A percentile compares a stretch with the other conserved stretches of the same genome.
Conservation (phyloP, 2,888 invertebrate species). For the Noctua janthina region DNA sequence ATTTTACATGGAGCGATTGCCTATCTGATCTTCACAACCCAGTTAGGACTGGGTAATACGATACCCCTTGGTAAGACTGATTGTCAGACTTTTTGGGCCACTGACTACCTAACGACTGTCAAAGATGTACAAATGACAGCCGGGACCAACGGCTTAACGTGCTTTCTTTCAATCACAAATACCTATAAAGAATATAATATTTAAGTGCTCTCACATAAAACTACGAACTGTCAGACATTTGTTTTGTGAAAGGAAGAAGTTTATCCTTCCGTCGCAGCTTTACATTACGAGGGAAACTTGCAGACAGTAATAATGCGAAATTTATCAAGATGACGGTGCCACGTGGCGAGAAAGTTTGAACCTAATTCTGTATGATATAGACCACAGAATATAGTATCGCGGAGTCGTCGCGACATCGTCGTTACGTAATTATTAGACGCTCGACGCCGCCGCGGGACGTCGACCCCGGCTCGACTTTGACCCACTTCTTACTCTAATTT, state of each 20-base stretch:
- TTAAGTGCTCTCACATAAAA: slow-evolving; percentile 63
- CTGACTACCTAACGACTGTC: not conserved
- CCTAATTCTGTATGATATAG: slow-evolving; percentile 63
- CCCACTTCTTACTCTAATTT: slow-evolving; percentile 89
- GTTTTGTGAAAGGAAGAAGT: slow-evolving; percentile 68
- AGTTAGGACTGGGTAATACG: not conserved
- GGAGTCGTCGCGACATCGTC: slow-evolving; percentile 78
- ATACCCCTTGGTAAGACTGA: not conserved
- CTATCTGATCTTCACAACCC: not conserved
- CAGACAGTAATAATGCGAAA: slow-evolving; percentile 71
- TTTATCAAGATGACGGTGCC: slow-evolving; percentile 66
- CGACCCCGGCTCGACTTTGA: slow-evolving; percentile 88
- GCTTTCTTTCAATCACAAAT: slow-evolving; percentile 61
- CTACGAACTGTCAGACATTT: slow-evolving; percentile 64
- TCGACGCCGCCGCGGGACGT: slow-evolving; percentile 78
- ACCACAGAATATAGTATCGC: slow-evolving; percentile 64
- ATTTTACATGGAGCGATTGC: not conserved
- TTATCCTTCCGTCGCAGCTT: slow-evolving; percentile 66
- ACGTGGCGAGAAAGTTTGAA: slow-evolving; percentile 64
- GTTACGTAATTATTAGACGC: slow-evolving; percentile 87
- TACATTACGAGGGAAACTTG: slow-evolving; percentile 67
- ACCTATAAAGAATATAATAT: slow-evolving; percentile 59
- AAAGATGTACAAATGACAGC: not conserved
- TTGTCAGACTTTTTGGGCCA: not conserved
- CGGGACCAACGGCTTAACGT: not conserved